Evolutionary conservation across 2,888 invertebrate genomes (phyloP).

Genomic region (Agrochola macilenta): DNA sequence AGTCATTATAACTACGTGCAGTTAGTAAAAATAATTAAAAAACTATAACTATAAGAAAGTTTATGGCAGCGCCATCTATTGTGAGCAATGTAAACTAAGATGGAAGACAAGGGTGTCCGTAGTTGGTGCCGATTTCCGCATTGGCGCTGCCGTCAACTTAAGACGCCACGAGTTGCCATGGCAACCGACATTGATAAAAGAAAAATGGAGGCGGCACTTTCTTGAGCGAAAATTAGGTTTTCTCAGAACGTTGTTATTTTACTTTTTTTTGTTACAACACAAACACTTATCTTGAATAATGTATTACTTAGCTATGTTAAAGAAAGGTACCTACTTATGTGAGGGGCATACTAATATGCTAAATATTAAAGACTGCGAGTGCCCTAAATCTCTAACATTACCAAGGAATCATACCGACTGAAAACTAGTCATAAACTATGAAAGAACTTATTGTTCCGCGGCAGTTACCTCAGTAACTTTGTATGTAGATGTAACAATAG

Average conservation of each 20-base stretch:
- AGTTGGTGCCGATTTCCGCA: conserved; percentile 52
- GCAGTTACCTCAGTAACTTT: conserved; percentile 24
- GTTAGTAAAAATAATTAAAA: too few relatives aligned
- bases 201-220: conserved; percentile 25
- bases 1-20: not conserved
- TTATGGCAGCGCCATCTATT: conserved; percentile 58
- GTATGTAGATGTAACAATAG: conserved; percentile 40
- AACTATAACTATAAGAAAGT: not conserved
- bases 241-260: not conserved
- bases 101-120: conserved; percentile 24
- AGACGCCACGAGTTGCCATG: conserved; percentile 49
- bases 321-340: not conserved
- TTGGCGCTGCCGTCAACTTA: conserved; percentile 51
- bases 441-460: conserved; percentile 37
- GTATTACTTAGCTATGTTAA: not conserved
- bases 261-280: not conserved
- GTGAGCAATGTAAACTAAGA: conserved; percentile 35
- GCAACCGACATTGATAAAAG: conserved; percentile 36
- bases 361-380: not conserved
- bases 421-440: conserved; percentile 33
- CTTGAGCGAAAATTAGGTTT: not conserved
- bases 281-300: not conserved
- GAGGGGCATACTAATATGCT: not conserved
- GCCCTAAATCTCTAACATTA: not conserved
- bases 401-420: not conserved